Percentiles rank a stretch among this genome's conserved stretches.
Conservation (phyloP, 2,797 vertebrate species). For the Lemur catta region DNA sequence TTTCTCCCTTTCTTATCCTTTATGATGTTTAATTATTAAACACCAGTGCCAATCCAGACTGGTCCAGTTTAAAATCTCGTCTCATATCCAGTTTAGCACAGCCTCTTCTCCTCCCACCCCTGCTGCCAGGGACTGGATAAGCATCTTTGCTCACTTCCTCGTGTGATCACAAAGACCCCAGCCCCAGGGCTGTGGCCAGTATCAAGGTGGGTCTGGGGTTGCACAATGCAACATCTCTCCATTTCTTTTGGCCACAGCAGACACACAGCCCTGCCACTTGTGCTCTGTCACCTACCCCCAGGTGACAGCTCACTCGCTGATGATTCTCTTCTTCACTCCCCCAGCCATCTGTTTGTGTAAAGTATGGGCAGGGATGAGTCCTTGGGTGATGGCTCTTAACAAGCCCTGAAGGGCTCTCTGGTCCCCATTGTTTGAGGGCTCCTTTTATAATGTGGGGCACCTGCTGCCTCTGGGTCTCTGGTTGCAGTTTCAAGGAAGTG, state of each 20-base stretch:
- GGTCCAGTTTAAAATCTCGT: background rate
- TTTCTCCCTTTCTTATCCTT: background rate
- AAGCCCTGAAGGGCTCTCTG: background rate
- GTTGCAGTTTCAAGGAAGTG: background rate
- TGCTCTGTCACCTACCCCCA: background rate
- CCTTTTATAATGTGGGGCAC: background rate
- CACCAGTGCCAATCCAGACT: background rate
- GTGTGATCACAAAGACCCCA: background rate
- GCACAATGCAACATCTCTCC: background rate
- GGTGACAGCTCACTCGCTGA: background rate
- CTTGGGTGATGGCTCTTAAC: background rate
- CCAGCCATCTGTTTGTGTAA: background rate
- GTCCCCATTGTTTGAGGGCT: background rate
- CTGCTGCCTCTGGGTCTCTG: background rate
- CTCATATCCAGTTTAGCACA: background rate
- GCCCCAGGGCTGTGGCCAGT: background rate
- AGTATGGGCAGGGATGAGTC: background rate
- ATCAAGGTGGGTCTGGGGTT: background rate
- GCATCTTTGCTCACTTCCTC: background rate
- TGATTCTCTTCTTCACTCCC: background rate
- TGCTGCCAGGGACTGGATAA: background rate
- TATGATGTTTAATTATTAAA: background rate
- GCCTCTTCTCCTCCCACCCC: background rate
- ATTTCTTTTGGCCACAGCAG: background rate
- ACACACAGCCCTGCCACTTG: background rate